Percentiles rank a stretch among this genome's conserved stretches.
phyloP scores from a whole-genome alignment of 2,888 invertebrate genomes.

The Tridacna gigas region DNA sequence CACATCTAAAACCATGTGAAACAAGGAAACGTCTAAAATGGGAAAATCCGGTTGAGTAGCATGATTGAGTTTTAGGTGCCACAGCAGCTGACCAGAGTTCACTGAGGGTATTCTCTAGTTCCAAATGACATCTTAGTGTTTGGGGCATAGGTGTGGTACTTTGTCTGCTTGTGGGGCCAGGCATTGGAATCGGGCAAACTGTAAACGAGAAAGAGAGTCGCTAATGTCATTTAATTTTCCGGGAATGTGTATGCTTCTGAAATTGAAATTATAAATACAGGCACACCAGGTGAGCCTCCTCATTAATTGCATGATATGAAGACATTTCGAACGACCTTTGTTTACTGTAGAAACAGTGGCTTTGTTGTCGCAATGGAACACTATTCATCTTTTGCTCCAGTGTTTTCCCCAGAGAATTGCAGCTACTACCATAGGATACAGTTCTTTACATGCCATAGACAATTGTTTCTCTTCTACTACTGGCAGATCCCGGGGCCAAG shows the following conservation, averaged over 20 bases:
- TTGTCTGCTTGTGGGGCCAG: slow-evolving; percentile 6
- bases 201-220: slow-evolving; percentile 29
- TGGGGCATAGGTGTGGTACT: neutral
- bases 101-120: neutral
- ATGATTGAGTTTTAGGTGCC: no score
- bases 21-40: no score
- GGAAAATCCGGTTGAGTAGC: no score
- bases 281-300: slow-evolving; percentile 30
- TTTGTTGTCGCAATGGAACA: slow-evolving; percentile 47
- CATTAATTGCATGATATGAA: slow-evolving; percentile 32
- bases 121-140: neutral
- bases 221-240: neutral
- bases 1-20: no score
- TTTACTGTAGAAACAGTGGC: slow-evolving; percentile 39
- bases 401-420: slow-evolving; percentile 41
- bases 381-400: slow-evolving; percentile 35
- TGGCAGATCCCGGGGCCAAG: slow-evolving; percentile 31
- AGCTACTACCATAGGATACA: slow-evolving; percentile 52
- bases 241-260: neutral
- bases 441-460: slow-evolving; percentile 47
- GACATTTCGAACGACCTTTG: slow-evolving; percentile 36
- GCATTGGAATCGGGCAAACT: slow-evolving; percentile 1
- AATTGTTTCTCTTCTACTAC: neutral
- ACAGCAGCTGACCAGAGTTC: no score
- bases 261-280: neutral